A percentile compares a stretch with the other conserved stretches of the same genome.
These are phyloP conservation scores for Ennomos fuscantarius DNA, from an alignment of 2,888 invertebrate species.

Conservation along the genomic window DNA sequence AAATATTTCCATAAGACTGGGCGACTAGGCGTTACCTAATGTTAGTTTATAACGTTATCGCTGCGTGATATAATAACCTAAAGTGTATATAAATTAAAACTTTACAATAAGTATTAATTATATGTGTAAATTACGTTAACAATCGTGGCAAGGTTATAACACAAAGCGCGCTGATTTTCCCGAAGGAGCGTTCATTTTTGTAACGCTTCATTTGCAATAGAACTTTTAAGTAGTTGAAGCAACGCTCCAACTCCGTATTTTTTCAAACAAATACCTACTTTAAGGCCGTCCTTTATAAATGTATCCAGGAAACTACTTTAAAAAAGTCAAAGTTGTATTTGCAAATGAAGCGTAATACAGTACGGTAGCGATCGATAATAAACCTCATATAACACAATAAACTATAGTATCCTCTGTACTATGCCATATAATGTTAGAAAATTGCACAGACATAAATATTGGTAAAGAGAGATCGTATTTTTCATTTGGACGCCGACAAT, in stretches of 20 bases:
- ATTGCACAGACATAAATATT: slow-evolving; percentile 54
- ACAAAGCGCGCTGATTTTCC: slow-evolving; percentile 47
- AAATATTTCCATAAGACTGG: not conserved
- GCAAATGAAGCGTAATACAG: slow-evolving; percentile 37
- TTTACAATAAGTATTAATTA: too few relatives aligned
- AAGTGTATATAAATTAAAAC: too few relatives aligned
- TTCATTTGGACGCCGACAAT: slow-evolving; percentile 62
- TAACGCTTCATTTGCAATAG: slow-evolving; percentile 75
- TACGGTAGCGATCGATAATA: slow-evolving; percentile 25
- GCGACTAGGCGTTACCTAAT: not conserved
- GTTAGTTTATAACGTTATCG: too few relatives aligned
- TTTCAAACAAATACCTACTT: slow-evolving; percentile 62
- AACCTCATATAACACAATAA: slow-evolving; percentile 16
- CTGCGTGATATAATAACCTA: too few relatives aligned
- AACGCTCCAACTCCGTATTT: slow-evolving; percentile 60
- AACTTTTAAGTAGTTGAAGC: slow-evolving; percentile 74
- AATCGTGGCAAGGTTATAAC: slow-evolving; percentile 42
- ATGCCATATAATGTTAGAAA: slow-evolving; percentile 28
- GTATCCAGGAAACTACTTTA: slow-evolving; percentile 52
- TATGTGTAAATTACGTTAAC: slow-evolving; percentile 32
- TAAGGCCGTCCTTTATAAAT: slow-evolving; percentile 47
- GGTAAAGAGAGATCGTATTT: slow-evolving; percentile 60
- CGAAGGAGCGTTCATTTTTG: slow-evolving; percentile 66
- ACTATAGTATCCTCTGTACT: slow-evolving; percentile 24
- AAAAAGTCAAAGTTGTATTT: slow-evolving; percentile 51